These are phyloP conservation scores for Catamblyrhynchus diadema DNA, from an alignment of 2,797 vertebrate genomes.

Conservation along the genomic window DNA sequence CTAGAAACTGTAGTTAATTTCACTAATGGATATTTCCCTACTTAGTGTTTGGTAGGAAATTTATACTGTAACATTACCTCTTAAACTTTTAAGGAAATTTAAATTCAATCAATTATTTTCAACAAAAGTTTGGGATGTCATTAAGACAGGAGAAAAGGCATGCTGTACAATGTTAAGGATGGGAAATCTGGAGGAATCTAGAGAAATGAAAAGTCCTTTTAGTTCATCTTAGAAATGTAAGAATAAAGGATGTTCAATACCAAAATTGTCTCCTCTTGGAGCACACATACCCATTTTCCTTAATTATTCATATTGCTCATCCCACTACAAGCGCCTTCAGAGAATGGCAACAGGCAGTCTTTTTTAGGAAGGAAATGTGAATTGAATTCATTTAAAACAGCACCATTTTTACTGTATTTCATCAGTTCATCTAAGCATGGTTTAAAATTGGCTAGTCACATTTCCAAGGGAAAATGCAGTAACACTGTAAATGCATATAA, in stretches of 20 bases:
- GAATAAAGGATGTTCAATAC: constrained; percentile 59
- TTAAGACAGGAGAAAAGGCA: constrained; percentile 84
- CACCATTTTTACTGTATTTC: constrained; percentile 21
- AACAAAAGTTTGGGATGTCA: constrained; percentile 93
- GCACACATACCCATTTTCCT: constrained; percentile 43
- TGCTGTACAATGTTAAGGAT: constrained; percentile 82
- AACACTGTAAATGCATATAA: neutral
- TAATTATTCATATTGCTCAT: constrained; percentile 52
- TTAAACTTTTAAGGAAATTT: constrained; percentile 99
- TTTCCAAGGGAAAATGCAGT: neutral
- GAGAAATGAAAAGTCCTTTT: constrained; percentile 60
- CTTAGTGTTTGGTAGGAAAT: constrained; percentile 99
- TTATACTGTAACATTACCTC: constrained; percentile 99
- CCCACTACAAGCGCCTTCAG: constrained; percentile 50
- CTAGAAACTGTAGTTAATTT: constrained; percentile 99
- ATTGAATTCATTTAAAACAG: constrained; percentile 17
- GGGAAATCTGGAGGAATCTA: constrained; percentile 65
- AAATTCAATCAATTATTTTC: constrained; percentile 99
- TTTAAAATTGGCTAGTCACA: constrained; percentile 14
- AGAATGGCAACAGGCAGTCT: constrained; percentile 29
- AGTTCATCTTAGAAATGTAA: constrained; percentile 63
- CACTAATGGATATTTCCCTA: constrained; percentile 99
- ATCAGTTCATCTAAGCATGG: neutral
- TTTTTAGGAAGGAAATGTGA: constrained; percentile 35
- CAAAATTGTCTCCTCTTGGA: constrained; percentile 64